These are phyloP conservation scores for Salpingus planirostris DNA, from an alignment of 2,888 invertebrate genomes.

Conservation along the genomic window DNA sequence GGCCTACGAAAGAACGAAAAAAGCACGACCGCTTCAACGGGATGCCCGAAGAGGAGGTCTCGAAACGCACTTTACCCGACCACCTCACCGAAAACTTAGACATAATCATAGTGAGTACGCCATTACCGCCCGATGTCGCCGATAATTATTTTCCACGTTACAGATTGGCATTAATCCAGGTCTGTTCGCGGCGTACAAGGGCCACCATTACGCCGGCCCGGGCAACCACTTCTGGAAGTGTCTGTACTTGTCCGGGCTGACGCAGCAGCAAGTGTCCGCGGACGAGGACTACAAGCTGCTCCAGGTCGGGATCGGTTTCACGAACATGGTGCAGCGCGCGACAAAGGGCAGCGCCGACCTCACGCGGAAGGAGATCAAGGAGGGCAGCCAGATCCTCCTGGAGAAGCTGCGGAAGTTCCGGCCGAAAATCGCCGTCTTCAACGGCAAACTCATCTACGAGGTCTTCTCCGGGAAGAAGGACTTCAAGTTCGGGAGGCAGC, in stretches of 20 bases:
- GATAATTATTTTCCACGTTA: slow-evolving; percentile 20
- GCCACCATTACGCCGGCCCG: slow-evolving; percentile 97
- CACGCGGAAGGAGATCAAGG: slow-evolving; percentile 87
- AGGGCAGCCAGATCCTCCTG: slow-evolving; percentile 78
- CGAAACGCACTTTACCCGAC: slow-evolving; percentile 88
- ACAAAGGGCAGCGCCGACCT: slow-evolving; percentile 95
- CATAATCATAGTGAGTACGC: slow-evolving; percentile 91
- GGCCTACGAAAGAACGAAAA: slow-evolving; percentile 74
- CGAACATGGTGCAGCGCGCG: slow-evolving; percentile 93
- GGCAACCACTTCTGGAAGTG: slow-evolving; percentile 99
- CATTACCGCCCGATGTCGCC: background rate
- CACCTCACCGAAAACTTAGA: slow-evolving; percentile 89
- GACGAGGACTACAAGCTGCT: slow-evolving; percentile 91
- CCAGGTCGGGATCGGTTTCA: slow-evolving; percentile 94
- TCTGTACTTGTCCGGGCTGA: slow-evolving; percentile 86
- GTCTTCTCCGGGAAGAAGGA: slow-evolving; percentile 96
- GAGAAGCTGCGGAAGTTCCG: slow-evolving; percentile 87
- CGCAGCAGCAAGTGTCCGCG: slow-evolving; percentile 90
- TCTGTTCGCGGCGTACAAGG: slow-evolving; percentile 93
- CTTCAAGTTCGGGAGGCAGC: slow-evolving; percentile 93
- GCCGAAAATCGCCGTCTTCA: slow-evolving; percentile 95
- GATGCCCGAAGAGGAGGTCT: slow-evolving; percentile 94
- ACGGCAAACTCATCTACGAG: slow-evolving; percentile 98
- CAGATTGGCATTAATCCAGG: slow-evolving; percentile 99
- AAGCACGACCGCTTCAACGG: slow-evolving; percentile 93